Evolutionary conservation across 2,888 invertebrate genomes (phyloP).

Genomic region (Tenthredo amoena): DNA sequence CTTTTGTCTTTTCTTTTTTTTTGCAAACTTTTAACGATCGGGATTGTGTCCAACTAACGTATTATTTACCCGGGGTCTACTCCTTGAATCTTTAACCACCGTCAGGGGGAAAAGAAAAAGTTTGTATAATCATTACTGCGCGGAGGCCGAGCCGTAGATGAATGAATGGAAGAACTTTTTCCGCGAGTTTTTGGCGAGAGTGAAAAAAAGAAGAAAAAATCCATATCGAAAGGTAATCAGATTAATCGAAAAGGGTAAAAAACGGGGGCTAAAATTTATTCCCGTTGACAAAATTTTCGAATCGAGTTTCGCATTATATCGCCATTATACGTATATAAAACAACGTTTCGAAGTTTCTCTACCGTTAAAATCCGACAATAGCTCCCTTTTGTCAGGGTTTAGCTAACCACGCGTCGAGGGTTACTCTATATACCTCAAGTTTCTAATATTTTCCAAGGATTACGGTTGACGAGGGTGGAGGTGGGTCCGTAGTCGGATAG

Average conservation of each 20-base stretch:
- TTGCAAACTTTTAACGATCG: background rate
- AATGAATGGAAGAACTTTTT: constrained; percentile 1
- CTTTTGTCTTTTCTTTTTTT: background rate
- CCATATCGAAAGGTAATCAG: no score
- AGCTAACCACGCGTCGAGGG: background rate
- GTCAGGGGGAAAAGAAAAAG: background rate
- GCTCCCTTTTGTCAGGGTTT: background rate
- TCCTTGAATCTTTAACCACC: constrained; percentile 3
- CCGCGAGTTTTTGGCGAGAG: background rate
- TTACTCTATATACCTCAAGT: background rate
- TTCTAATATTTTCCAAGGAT: constrained; percentile 23
- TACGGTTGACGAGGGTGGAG: constrained; percentile 40
- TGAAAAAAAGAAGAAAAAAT: no score
- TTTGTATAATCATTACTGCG: background rate
- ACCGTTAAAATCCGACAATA: background rate
- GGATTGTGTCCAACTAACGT: background rate
- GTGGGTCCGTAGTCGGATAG: background rate
- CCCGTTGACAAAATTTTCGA: background rate
- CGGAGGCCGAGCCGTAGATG: background rate
- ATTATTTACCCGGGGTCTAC: background rate
- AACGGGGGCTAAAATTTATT: no score
- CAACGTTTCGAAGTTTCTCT: background rate
- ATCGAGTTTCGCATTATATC: background rate
- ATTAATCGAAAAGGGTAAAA: no score
- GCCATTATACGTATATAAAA: background rate